Evolutionary conservation across 2,888 invertebrate species (phyloP).

Genomic region (Drosophila formosana): DNA sequence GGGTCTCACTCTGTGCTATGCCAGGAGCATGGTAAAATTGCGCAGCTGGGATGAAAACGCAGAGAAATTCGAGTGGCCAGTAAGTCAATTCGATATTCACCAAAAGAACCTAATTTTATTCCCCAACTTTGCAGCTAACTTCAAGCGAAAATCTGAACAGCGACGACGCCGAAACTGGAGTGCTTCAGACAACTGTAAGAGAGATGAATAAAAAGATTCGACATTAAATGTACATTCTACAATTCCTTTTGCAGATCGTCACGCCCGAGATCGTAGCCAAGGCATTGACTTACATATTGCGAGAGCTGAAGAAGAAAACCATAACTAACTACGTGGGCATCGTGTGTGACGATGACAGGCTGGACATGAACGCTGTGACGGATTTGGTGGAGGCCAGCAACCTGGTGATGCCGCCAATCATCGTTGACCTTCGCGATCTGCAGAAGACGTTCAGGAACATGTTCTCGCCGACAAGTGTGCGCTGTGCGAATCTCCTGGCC

Average conservation of each 20-base stretch:
- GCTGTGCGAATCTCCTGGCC: conserved; percentile 32
- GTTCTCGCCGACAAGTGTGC: conserved; percentile 43
- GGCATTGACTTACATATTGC: conserved; percentile 34
- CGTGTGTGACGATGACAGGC: conserved; percentile 33
- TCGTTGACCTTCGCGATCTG: conserved; percentile 36
- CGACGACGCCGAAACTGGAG: conserved; percentile 6
- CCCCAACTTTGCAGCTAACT: conserved; percentile 19
- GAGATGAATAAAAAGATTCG: too few species aligned
- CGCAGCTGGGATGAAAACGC: conserved; percentile 47
- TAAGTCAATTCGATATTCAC: conserved; percentile 18
- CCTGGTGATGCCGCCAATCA: conserved; percentile 20
- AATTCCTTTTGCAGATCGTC: conserved; percentile 20
- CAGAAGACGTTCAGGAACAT: conserved; percentile 35
- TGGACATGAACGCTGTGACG: conserved; percentile 25
- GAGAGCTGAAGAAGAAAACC: conserved; percentile 13
- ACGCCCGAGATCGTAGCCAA: conserved; percentile 39
- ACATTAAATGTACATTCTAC: too few species aligned
- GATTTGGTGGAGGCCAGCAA: conserved; percentile 23
- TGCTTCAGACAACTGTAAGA: conserved; percentile 36
- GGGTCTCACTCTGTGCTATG: conserved; percentile 40
- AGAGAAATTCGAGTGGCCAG: conserved; percentile 43
- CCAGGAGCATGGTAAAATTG: conserved; percentile 38
- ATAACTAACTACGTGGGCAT: conserved; percentile 40
- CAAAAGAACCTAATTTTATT: neutral
- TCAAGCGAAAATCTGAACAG: conserved; percentile 37